Evolutionary conservation across 2,888 invertebrate genomes (phyloP), one percentile per base, ranked within the genome.

Genomic region (Yponomeuta malinellus): DNA sequence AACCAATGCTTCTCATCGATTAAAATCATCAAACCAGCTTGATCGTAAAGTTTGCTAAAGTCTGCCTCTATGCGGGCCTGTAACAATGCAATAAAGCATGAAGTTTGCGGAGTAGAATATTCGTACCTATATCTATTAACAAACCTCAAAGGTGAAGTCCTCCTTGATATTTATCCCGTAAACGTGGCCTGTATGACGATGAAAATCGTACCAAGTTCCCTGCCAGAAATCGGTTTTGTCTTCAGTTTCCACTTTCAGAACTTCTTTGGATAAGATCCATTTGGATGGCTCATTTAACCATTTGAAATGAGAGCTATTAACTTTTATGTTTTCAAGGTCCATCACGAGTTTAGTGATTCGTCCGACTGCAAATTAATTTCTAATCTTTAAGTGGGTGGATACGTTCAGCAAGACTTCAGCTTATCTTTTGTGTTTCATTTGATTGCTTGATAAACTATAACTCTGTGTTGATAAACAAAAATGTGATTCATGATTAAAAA

Each of bases 21-120:
- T 71, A 87, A 88, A 29, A 90, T 77, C 88, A 89, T 90, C 0
- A 90, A 76, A 0, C 90, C 90, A 8, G 90, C 90, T 79, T 90
- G 90, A 68, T 90, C 90, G 73, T 90, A 90, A 1, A 88, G 70
- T 1, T 83, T 78, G 2, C 78, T 80, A 71, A 86, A 90, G 31
- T 87, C 79, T 0, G 85, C 89, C 78, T 90, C 87, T 0, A 90
- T 76, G 68, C 86, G 84, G 1, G 79, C 80, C 90, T 90, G 72
- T 10, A 71, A 70, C 48, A 63, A 48, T n/a, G 31, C 15, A 15
- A 69, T 64, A n/a, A 64, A 29, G 6, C n/a, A 64, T 23, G 6
- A 29, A 64, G 4, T 23, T 31, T 23, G 33, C 5, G 5, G 2
- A 33, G n/a, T n/a, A 29, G 23, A 64, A 23, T 31, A 3, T 64